Conservation (phyloP, 2,888 invertebrate species). For the Nomada hirtipes region DNA sequence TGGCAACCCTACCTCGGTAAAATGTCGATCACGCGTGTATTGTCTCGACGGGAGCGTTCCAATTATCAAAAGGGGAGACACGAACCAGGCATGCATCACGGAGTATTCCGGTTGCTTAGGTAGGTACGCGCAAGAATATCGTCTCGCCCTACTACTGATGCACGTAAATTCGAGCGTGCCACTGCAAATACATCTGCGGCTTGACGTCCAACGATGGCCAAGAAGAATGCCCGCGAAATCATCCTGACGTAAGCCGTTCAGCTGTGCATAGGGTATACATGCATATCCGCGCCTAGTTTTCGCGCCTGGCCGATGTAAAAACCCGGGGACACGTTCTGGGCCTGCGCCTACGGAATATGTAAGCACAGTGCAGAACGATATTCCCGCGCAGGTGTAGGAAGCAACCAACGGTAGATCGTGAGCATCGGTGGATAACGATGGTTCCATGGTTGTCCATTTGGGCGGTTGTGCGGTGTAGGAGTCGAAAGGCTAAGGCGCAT, state of each 20-base stretch:
- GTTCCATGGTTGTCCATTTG: constrained; percentile 35
- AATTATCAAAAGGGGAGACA: neutral
- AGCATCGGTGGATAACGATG: constrained; percentile 12
- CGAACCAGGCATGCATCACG: neutral
- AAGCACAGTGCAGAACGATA: no score
- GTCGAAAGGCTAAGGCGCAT: constrained; percentile 59
- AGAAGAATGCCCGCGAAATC: no score
- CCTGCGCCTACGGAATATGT: no score
- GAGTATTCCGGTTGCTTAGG: neutral
- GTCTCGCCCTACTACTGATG: no score
- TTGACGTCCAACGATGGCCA: no score
- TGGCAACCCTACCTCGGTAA: neutral
- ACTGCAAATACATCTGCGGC: no score
- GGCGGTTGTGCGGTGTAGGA: constrained; percentile 31
- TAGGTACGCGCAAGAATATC: no score
- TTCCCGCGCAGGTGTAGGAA: neutral
- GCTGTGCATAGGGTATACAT: no score
- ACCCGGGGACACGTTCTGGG: no score
- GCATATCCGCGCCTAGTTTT: no score
- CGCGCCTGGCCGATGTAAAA: no score
- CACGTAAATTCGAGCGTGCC: neutral
- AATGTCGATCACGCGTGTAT: neutral
- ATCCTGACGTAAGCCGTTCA: no score
- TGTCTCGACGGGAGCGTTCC: neutral
- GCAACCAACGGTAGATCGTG: neutral